phyloP scores from a whole-genome alignment of 2,888 invertebrate species.

The Temnothorax unifasciatus region DNA sequence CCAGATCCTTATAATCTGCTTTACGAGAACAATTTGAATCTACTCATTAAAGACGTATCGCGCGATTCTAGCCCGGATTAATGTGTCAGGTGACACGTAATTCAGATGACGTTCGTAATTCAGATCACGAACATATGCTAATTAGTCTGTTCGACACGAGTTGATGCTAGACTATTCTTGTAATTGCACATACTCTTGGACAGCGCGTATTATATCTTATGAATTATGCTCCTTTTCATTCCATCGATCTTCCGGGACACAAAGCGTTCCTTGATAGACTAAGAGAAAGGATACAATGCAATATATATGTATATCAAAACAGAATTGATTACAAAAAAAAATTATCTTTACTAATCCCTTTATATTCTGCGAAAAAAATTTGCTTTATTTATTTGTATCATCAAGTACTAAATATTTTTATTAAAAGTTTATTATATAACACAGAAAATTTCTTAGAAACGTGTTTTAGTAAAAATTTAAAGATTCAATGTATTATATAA shows the following conservation, averaged over 20 bases:
- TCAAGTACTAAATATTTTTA: not conserved
- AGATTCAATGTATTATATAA: not conserved
- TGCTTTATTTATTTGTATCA: not conserved
- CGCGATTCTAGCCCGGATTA: slow-evolving; percentile 49
- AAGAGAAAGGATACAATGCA: not conserved
- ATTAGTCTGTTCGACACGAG: slow-evolving; percentile 72
- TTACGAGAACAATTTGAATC: slow-evolving; percentile 63
- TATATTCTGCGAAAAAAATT: not conserved
- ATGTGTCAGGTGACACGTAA: slow-evolving; percentile 57
- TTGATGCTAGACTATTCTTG: slow-evolving; percentile 61
- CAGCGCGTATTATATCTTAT: slow-evolving; percentile 35
- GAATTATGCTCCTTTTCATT: slow-evolving; percentile 32
- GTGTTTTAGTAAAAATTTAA: not conserved
- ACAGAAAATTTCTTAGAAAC: not conserved
- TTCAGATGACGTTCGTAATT: slow-evolving; percentile 59
- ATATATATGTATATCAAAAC: not conserved
- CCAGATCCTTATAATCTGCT: slow-evolving; percentile 55
- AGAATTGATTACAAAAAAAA: slow-evolving; percentile 8
- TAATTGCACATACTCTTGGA: slow-evolving; percentile 64
- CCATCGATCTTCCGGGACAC: slow-evolving; percentile 1
- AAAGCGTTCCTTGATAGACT: not conserved
- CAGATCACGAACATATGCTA: slow-evolving; percentile 65
- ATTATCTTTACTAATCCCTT: not conserved
- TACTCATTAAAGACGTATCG: slow-evolving; percentile 59
- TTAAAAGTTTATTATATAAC: not conserved